A percentile compares a stretch with the other conserved stretches of the same genome.
Evolutionary conservation across 2,797 vertebrate genomes (phyloP).

Genomic region (Euphonia xanthogaster): DNA sequence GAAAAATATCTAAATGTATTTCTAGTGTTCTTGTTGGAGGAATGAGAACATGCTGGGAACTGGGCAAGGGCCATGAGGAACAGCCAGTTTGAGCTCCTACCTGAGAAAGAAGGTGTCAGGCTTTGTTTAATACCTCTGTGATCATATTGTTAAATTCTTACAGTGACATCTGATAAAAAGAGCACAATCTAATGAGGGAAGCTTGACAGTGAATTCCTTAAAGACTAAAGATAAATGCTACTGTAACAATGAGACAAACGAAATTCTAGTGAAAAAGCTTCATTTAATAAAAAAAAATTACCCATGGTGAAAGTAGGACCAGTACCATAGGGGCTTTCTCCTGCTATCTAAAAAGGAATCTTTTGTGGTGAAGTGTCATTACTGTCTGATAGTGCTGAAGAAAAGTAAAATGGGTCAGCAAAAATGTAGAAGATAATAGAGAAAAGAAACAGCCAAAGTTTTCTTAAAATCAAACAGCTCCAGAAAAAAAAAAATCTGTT

Average conservation of each 20-base stretch:
- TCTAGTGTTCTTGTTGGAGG: not conserved
- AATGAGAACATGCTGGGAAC: not conserved
- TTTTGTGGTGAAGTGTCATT: not conserved
- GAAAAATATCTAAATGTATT: not conserved
- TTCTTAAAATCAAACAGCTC: not conserved
- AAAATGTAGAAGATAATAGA: not conserved
- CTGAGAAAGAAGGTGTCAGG: not conserved
- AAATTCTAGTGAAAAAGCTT: not conserved
- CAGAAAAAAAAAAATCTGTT: not conserved
- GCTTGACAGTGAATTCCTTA: not conserved
- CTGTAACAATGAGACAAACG: not conserved
- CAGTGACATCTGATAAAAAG: not conserved
- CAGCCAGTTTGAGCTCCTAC: not conserved
- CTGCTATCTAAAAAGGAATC: not conserved
- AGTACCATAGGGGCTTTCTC: not conserved
- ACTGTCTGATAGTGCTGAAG: not conserved
- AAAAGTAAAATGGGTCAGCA: not conserved
- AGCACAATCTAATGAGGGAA: not conserved
- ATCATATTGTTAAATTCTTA: not conserved
- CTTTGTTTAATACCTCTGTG: not conserved
- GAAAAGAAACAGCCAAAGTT: not conserved
- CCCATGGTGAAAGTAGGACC: not conserved
- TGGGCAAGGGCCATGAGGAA: not conserved
- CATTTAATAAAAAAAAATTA: not conserved
- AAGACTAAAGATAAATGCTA: not conserved